Evolutionary conservation across 2,888 invertebrate species (phyloP).

Genomic region (Peribatodes rhomboidaria): DNA sequence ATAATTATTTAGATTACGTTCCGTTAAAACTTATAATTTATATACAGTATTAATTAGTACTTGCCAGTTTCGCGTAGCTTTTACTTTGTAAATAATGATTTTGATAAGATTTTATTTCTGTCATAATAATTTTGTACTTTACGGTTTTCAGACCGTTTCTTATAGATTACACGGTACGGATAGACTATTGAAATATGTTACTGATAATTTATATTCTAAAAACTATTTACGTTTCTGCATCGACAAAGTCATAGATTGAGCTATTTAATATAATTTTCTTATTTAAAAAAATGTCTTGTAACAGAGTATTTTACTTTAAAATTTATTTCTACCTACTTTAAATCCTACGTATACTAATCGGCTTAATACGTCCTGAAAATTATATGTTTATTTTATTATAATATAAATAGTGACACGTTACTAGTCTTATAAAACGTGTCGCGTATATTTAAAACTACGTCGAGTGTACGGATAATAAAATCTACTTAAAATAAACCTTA

Average conservation of each 20-base stretch:
- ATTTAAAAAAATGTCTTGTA: constrained; percentile 52
- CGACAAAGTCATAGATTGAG: constrained; percentile 64
- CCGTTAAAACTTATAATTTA: constrained; percentile 69
- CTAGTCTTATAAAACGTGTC: constrained; percentile 67
- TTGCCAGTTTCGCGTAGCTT: constrained; percentile 78
- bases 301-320: constrained; percentile 39
- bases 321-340: constrained; percentile 46
- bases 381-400: constrained; percentile 50
- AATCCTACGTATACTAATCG: constrained; percentile 53
- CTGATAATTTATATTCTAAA: constrained; percentile 29
- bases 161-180: constrained; percentile 36
- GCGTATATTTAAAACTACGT: constrained; percentile 54
- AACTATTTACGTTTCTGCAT: constrained; percentile 48
- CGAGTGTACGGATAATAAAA: constrained; percentile 42
- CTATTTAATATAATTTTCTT: constrained; percentile 59
- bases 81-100: constrained; percentile 72
- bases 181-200: constrained; percentile 46
- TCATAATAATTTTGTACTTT: constrained; percentile 62
- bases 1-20: constrained; percentile 33
- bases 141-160: constrained; percentile 2
- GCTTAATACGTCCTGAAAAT: constrained; percentile 64
- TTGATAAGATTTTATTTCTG: constrained; percentile 44
- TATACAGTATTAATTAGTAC: constrained; percentile 83
- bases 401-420: constrained; percentile 52
- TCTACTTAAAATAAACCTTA: constrained; percentile 32